Conservation (phyloP, 2,888 invertebrate species). For the Saturnia japonica region DNA sequence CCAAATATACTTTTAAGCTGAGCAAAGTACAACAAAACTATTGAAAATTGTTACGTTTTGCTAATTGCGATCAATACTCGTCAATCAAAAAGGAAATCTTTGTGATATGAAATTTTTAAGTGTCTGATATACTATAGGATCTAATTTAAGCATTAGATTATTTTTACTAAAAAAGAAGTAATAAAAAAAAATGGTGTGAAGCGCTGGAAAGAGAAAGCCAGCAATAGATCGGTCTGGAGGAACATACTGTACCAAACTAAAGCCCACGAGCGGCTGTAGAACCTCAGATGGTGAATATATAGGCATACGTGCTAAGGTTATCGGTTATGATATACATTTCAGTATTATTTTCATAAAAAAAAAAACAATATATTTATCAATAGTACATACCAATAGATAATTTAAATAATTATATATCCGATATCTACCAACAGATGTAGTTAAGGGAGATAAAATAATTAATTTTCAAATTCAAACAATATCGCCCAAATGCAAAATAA, state of each 20-base stretch:
- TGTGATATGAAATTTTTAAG: background rate
- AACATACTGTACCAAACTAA: too few relatives aligned
- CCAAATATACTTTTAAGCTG: background rate
- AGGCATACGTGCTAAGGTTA: too few relatives aligned
- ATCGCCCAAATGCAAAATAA: slow-evolving; percentile 41
- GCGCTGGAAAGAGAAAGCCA: too few relatives aligned
- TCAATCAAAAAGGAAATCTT: background rate
- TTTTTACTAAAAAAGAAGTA: too few relatives aligned
- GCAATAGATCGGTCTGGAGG: too few relatives aligned
- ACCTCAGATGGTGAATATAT: too few relatives aligned
- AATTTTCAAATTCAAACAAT: slow-evolving; percentile 43
- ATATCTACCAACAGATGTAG: background rate
- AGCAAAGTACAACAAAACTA: background rate
- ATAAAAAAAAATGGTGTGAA: too few relatives aligned
- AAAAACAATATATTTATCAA: too few relatives aligned
- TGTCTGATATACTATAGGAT: background rate
- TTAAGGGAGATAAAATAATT: slow-evolving; percentile 24
- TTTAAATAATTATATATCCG: background rate
- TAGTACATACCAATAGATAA: background rate
- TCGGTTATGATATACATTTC: too few relatives aligned
- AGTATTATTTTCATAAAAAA: too few relatives aligned
- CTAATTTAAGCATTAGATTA: too few relatives aligned
- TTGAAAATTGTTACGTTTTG: background rate
- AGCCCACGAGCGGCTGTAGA: too few relatives aligned
- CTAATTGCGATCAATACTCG: slow-evolving; percentile 2